A percentile compares a stretch with the other conserved stretches of the same genome.
Conservation (phyloP, 2,888 invertebrate genomes). For the Eupithecia abbreviata region DNA sequence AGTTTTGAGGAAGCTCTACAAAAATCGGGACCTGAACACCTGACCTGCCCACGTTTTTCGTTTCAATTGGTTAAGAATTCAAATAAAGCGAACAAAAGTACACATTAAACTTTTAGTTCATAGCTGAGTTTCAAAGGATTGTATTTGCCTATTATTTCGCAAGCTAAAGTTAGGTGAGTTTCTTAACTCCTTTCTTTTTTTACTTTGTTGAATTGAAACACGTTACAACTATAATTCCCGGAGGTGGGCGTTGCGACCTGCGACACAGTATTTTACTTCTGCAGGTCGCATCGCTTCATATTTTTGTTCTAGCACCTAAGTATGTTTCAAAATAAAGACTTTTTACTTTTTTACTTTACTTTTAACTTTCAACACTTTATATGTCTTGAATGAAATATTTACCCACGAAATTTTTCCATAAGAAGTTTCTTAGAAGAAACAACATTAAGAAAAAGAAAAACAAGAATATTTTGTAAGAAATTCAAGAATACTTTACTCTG, state of each 20-base stretch:
- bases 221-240: too few relatives aligned
- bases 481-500: background rate
- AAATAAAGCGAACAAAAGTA: background rate
- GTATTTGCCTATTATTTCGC: background rate
- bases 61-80: background rate
- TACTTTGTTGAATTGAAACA: too few relatives aligned
- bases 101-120: background rate
- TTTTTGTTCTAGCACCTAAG: too few relatives aligned
- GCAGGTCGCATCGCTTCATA: too few relatives aligned
- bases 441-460: background rate
- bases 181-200: too few relatives aligned
- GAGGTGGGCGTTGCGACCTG: too few relatives aligned
- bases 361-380: too few relatives aligned
- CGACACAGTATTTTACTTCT: too few relatives aligned
- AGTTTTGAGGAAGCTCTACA: background rate
- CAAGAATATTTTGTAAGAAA: background rate
- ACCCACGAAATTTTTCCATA: background rate
- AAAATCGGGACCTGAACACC: background rate
- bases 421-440: background rate
- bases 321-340: too few relatives aligned
- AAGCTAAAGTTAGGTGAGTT: background rate
- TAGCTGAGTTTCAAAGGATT: background rate
- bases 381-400: background rate
- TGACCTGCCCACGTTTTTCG: too few relatives aligned
- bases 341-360: too few relatives aligned